Conservation (phyloP, 2,797 vertebrate genomes). For the Microhierax caerulescens region DNA sequence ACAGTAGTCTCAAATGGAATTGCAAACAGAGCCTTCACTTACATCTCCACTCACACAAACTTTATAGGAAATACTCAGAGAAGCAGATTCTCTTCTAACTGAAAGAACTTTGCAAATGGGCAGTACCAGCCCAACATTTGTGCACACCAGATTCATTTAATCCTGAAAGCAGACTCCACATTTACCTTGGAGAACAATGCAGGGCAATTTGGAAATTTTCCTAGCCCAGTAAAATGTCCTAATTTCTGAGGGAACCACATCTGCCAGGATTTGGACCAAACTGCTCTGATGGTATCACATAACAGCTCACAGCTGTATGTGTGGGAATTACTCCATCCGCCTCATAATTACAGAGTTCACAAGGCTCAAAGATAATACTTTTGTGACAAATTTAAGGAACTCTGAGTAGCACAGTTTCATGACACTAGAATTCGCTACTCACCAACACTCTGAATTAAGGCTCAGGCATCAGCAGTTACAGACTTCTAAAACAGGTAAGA, state of each 20-base stretch:
- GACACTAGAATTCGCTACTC: background rate
- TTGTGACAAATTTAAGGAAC: background rate
- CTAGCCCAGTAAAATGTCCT: background rate
- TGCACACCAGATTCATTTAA: background rate
- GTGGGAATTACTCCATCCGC: background rate
- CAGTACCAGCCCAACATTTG: background rate
- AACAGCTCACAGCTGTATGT: background rate
- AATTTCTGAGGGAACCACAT: background rate
- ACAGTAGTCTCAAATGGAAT: background rate
- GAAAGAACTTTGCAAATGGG: background rate
- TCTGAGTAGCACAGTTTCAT: background rate
- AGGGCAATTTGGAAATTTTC: background rate
- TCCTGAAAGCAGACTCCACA: background rate
- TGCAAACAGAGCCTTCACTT: background rate
- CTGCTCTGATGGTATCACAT: background rate
- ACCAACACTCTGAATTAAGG: background rate
- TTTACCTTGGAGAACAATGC: background rate
- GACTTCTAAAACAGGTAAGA: background rate
- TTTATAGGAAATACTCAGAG: background rate
- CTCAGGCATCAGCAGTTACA: background rate
- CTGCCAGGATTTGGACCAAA: background rate
- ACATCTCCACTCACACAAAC: background rate
- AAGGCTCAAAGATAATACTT: background rate
- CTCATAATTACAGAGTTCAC: accelerated
- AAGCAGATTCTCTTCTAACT: background rate